Base-by-base conservation (phyloP, 2,113 vertebrate genomes). In the Oncorhynchus kisutch region DNA sequence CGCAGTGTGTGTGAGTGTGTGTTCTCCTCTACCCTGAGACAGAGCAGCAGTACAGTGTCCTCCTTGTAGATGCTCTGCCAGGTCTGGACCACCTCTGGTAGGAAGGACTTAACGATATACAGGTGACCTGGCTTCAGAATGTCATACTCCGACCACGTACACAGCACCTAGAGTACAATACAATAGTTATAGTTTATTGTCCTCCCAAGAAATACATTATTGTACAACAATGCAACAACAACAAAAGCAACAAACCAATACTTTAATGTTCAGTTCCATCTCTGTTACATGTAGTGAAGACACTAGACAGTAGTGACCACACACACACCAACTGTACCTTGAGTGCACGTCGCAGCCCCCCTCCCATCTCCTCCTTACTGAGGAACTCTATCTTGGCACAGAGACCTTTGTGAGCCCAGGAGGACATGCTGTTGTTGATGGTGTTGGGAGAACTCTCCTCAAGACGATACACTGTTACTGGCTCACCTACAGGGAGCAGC, bases 341-440 rank as follows among this genome's bases (percentile, higher is more conserved):
- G 60, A 99, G 96, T 48, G 98, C 98, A 79, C 96, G 91, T 8
- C 98, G 88, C 79, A 99, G 92, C 25, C 98, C 98, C 20, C 98
- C 98, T 12, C 97, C 97, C 98, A 99, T 99, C 91, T 99, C 96
- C 84, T 99, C 98, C 87, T 99, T 99, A 91, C 98, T 99, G 79
- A 99, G 92, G 87, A 99, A 99, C 72, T 99, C 98, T 12, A 99
- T 99, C 89, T 99, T 99, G 79, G 97, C 98, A 85, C 95, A 98
- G 51, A 99, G 96, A 5, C 97, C 98, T n/a, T 95, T 91, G 29
- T 99, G 98, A 59, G 97, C 94, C 98, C 98, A 99, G 77, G 98
- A 99, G 34, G 97, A 99, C 98, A 99, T 99, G 94, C 98, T 99
- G 93, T 99, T 99, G 91, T 99, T 97, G 87, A 99, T 92, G 72